Evolutionary conservation across 2,888 invertebrate genomes (phyloP).

Genomic region (Digitonthophagus gazella): DNA sequence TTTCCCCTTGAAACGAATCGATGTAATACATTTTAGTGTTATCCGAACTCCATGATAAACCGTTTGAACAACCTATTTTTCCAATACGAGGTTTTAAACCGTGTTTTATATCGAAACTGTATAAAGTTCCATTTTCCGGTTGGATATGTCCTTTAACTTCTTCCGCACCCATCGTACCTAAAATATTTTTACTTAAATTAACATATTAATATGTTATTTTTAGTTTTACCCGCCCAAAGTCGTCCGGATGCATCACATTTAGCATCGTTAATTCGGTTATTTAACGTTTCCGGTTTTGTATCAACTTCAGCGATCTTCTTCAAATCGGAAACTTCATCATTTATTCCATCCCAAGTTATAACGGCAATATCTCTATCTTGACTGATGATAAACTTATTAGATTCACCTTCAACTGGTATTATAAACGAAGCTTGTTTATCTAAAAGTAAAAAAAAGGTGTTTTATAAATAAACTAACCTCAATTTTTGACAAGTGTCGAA

Average conservation of each 20-base stretch:
- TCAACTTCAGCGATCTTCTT: constrained; percentile 59
- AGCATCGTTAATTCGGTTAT: constrained; percentile 61
- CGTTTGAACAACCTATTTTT: constrained; percentile 68
- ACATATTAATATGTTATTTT: neutral
- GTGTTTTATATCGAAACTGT: constrained; percentile 17
- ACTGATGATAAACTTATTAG: constrained; percentile 62
- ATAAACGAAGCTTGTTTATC: constrained; percentile 52
- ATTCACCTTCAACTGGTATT: constrained; percentile 60
- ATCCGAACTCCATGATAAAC: constrained; percentile 71
- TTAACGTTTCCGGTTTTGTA: constrained; percentile 53
- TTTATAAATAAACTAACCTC: too few species aligned
- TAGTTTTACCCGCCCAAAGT: constrained; percentile 63
- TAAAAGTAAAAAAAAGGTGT: neutral
- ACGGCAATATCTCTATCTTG: constrained; percentile 57
- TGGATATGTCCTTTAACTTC: constrained; percentile 19
- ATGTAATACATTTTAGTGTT: constrained; percentile 70
- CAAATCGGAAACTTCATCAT: constrained; percentile 53
- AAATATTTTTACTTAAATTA: neutral
- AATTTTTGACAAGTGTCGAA: too few species aligned
- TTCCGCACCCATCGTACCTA: constrained; percentile 29
- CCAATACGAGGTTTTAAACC: constrained; percentile 36
- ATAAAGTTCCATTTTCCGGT: constrained; percentile 23
- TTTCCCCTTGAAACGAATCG: constrained; percentile 65
- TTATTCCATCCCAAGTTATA: constrained; percentile 62
- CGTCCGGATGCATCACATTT: constrained; percentile 74